Percentiles rank a stretch among this genome's conserved stretches.
phyloP scores from a whole-genome alignment of 2,797 vertebrate genomes.

The Chelon labrosus region DNA sequence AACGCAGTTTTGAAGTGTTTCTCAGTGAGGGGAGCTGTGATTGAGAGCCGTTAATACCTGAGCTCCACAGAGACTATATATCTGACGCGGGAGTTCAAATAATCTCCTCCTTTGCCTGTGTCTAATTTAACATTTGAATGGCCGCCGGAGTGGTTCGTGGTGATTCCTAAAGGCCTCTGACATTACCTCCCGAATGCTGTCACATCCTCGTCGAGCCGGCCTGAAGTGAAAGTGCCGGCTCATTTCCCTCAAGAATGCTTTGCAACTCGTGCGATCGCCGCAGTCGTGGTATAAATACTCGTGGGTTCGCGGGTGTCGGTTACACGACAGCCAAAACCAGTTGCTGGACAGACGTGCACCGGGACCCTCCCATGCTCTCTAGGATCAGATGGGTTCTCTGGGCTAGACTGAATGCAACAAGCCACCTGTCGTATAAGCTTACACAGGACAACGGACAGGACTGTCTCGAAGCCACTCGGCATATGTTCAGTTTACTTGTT shows the following conservation, averaged over 20 bases:
- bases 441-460: constrained; percentile 8
- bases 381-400: constrained; percentile 38
- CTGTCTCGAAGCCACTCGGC: constrained; percentile 2
- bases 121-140: constrained; percentile 39
- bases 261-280: constrained; percentile 29
- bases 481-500: neutral
- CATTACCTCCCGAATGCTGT: constrained; percentile 40
- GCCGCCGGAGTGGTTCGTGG: constrained; percentile 19
- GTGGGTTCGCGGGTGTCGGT: constrained; percentile 48
- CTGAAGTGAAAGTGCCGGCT: constrained; percentile 45
- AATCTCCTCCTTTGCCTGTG: constrained; percentile 34
- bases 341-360: constrained; percentile 54
- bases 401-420: constrained; percentile 26
- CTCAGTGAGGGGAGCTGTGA: constrained; percentile 6
- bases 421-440: constrained; percentile 38
- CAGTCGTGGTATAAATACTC: constrained; percentile 70
- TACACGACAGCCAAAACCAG: constrained; percentile 59
- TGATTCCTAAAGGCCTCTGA: constrained; percentile 36
- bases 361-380: constrained; percentile 56
- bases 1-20: constrained; percentile 23
- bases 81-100: constrained; percentile 39
- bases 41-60: constrained; percentile 29
- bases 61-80: constrained; percentile 22
- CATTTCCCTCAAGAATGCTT: constrained; percentile 46
- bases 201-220: constrained; percentile 13